These are phyloP conservation scores for Philaethria dido DNA, from an alignment of 2,888 invertebrate genomes.

Conservation along the genomic window DNA sequence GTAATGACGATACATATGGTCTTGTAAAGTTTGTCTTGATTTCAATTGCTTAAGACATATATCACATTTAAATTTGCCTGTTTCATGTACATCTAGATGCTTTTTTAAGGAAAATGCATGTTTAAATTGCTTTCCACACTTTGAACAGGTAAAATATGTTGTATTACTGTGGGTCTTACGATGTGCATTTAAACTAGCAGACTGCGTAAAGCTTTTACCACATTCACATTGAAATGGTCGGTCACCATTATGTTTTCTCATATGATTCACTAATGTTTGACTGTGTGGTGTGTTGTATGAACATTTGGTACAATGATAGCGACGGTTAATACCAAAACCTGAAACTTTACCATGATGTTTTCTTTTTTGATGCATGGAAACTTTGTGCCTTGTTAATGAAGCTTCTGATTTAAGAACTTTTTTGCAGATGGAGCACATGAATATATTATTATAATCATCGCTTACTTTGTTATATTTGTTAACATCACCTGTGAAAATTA, in stretches of 20 bases:
- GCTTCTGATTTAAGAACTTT: constrained; percentile 63
- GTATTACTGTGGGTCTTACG: constrained; percentile 68
- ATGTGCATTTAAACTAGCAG: constrained; percentile 72
- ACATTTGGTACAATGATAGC: constrained; percentile 74
- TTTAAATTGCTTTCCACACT: constrained; percentile 80
- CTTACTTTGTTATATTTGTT: not conserved
- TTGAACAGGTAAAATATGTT: constrained; percentile 68
- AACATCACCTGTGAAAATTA: not conserved
- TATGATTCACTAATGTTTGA: constrained; percentile 75
- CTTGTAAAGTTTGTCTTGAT: constrained; percentile 66
- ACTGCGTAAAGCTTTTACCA: constrained; percentile 75
- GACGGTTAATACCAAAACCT: constrained; percentile 65
- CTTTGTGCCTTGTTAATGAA: constrained; percentile 65
- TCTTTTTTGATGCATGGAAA: constrained; percentile 69
- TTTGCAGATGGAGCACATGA: constrained; percentile 60
- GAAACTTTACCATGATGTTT: constrained; percentile 67
- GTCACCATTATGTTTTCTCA: constrained; percentile 74
- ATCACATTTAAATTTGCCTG: constrained; percentile 62
- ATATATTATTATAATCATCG: constrained; percentile 33
- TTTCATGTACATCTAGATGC: constrained; percentile 70
- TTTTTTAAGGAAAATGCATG: constrained; percentile 72
- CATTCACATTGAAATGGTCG: constrained; percentile 74
- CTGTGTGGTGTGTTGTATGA: constrained; percentile 73
- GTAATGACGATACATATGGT: constrained; percentile 73
- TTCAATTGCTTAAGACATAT: constrained; percentile 74